Evolutionary conservation across 2,797 vertebrate species (phyloP).

Genomic region (Cetoscarus ocellatus): DNA sequence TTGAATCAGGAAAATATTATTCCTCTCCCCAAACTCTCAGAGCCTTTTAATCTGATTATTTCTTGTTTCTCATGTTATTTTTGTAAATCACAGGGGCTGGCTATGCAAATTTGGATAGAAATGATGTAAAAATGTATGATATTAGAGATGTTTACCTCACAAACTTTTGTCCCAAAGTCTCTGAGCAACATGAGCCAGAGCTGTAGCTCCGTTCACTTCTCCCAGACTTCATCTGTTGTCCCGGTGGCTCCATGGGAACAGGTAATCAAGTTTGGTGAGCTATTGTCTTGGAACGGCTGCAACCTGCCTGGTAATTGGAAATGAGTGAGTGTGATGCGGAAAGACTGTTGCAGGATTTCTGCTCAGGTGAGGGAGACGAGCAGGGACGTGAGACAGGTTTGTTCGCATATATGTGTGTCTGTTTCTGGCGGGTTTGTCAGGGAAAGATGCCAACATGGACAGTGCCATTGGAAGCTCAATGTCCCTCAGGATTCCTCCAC

Average conservation of each 20-base stretch:
- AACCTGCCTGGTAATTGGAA: constrained; percentile 79
- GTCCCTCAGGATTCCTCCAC: constrained; percentile 64
- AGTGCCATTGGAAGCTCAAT: constrained; percentile 35
- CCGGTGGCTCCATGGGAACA: constrained; percentile 68
- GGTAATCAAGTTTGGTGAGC: constrained; percentile 77
- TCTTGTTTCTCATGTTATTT: background rate
- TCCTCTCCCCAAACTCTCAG: background rate
- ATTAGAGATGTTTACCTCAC: constrained; percentile 32
- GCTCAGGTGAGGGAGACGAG: constrained; percentile 31
- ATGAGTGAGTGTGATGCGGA: constrained; percentile 75
- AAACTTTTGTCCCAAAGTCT: constrained; percentile 33
- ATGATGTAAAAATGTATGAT: constrained; percentile 30
- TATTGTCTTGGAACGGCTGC: constrained; percentile 71
- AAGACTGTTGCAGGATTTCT: constrained; percentile 56
- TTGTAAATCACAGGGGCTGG: constrained; percentile 3
- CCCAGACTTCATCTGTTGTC: constrained; percentile 71
- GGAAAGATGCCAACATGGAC: constrained; percentile 38
- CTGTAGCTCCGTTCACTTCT: constrained; percentile 38
- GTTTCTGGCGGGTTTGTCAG: constrained; percentile 43
- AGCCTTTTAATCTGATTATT: constrained; percentile 17
- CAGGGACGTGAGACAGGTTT: constrained; percentile 41
- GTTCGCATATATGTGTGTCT: constrained; percentile 28
- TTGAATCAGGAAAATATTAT: background rate
- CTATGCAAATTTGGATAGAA: constrained; percentile 26
- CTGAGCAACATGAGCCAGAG: constrained; percentile 56